phyloP scores from a whole-genome alignment of 2,113 vertebrate genomes.

The Ranitomeya imitator region DNA sequence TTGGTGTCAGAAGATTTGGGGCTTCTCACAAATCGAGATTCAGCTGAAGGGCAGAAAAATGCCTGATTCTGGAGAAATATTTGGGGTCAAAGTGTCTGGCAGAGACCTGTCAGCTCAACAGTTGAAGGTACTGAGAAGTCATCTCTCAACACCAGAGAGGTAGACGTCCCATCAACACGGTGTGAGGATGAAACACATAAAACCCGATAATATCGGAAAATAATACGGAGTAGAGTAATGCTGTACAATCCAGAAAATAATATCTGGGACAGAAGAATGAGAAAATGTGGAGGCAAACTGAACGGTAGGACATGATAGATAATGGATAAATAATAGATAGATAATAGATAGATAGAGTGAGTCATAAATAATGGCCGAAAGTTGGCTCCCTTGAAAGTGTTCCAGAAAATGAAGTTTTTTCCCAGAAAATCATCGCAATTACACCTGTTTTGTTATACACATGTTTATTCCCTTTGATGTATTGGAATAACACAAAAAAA shows the following conservation, averaged over 20 bases:
- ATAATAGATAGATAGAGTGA: too few relatives aligned
- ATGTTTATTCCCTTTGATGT: too few relatives aligned
- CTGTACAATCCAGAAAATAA: neutral
- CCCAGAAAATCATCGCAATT: too few relatives aligned
- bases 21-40: conserved; percentile 33
- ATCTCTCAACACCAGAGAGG: neutral
- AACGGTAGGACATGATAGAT: neutral
- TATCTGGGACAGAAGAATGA: neutral
- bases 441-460: too few relatives aligned
- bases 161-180: neutral
- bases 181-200: neutral
- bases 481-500: too few relatives aligned
- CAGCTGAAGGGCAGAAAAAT: conserved; percentile 21
- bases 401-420: too few relatives aligned
- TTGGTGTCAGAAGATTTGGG: conserved; percentile 29
- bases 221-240: neutral
- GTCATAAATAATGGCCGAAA: too few relatives aligned
- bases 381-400: too few relatives aligned
- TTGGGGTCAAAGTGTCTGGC: conserved; percentile 2
- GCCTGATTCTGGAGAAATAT: conserved; percentile 16
- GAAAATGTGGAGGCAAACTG: neutral
- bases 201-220: too few relatives aligned
- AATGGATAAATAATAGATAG: too few relatives aligned
- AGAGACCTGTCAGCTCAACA: conserved; percentile 12
- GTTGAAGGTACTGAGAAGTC: neutral